Conservation (phyloP, 2,888 invertebrate genomes). For the Nebria brevicollis region DNA sequence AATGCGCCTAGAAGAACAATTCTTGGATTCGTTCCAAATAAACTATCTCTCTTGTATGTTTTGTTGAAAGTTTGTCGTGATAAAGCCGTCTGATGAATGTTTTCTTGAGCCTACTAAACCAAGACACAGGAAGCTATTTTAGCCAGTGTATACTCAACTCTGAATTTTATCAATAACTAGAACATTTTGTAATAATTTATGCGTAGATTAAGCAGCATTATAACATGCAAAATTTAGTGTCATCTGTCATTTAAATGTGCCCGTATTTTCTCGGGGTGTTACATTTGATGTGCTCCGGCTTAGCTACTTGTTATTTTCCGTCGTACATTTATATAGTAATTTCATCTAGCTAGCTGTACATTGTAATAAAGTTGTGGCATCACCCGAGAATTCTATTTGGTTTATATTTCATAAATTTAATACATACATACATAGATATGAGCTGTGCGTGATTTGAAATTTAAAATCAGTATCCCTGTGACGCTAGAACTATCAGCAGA, state of each 20-base stretch:
- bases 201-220: no score
- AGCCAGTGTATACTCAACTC: neutral
- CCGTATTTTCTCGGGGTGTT: neutral
- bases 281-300: neutral
- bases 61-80: neutral
- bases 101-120: neutral
- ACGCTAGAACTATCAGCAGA: neutral
- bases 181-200: no score
- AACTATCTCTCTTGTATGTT: neutral
- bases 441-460: neutral
- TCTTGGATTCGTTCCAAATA: neutral
- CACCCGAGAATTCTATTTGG: neutral
- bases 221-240: neutral
- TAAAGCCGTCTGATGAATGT: neutral
- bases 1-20: neutral
- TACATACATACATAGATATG: neutral
- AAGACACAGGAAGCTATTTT: neutral
- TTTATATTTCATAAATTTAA: neutral
- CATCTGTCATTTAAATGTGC: neutral
- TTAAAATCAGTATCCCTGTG: neutral
- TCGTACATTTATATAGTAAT: neutral
- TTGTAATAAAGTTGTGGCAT: neutral
- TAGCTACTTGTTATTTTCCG: neutral
- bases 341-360: neutral
- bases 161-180: no score